Evolutionary conservation across 2,888 invertebrate species (phyloP).

Genomic region (Alentia gelatinosa): DNA sequence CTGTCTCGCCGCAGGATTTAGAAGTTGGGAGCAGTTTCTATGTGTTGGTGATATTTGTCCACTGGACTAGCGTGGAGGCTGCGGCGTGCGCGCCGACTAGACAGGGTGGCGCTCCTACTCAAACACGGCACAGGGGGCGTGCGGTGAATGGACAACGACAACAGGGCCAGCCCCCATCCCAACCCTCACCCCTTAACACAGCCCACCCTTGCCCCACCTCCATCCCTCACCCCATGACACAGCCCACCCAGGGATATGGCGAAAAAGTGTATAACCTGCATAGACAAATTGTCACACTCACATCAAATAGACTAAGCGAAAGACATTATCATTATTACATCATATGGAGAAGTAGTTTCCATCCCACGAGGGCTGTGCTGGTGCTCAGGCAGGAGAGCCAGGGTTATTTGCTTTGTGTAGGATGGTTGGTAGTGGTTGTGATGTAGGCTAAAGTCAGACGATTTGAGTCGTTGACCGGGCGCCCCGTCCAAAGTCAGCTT

Average conservation of each 20-base stretch:
- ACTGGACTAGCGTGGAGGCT: constrained; percentile 37
- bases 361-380: too few relatives aligned
- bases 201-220: background rate
- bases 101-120: constrained; percentile 65
- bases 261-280: too few relatives aligned
- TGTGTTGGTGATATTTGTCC: constrained; percentile 46
- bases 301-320: too few relatives aligned
- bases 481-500: background rate
- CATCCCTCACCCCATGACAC: background rate
- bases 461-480: constrained; percentile 21
- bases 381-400: too few relatives aligned
- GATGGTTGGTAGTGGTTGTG: too few relatives aligned
- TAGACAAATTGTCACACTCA: too few relatives aligned
- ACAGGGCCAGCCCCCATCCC: background rate
- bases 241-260: background rate
- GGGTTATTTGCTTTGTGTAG: too few relatives aligned
- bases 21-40: constrained; percentile 36
- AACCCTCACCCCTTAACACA: background rate
- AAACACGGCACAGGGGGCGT: constrained; percentile 61
- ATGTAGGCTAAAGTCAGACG: background rate
- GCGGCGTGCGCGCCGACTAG: constrained; percentile 53
- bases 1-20: constrained; percentile 24
- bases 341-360: too few relatives aligned
- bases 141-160: constrained; percentile 32
- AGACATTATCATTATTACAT: too few relatives aligned